These are phyloP conservation scores for Ariopsis seemanni DNA, from an alignment of 2,113 vertebrate genomes.

Conservation along the genomic window DNA sequence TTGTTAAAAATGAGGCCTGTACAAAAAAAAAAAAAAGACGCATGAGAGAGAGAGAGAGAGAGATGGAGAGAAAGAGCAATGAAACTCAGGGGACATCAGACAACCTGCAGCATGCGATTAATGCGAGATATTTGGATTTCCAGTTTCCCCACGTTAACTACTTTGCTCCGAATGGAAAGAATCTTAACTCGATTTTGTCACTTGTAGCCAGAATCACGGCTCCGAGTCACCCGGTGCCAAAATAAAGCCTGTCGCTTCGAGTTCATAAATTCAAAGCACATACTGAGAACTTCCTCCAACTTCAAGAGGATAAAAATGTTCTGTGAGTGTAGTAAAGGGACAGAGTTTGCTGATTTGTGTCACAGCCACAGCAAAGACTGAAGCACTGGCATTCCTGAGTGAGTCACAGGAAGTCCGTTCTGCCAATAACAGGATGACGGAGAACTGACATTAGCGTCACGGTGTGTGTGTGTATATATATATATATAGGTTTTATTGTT, in stretches of 20 bases:
- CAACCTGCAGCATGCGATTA: neutral
- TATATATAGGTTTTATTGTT: neutral
- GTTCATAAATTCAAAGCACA: neutral
- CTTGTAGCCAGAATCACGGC: neutral
- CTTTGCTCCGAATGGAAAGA: slow-evolving; percentile 8
- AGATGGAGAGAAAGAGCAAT: neutral
- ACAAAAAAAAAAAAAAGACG: neutral
- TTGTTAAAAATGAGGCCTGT: slow-evolving; percentile 6
- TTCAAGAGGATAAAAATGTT: no score
- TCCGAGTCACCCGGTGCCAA: neutral
- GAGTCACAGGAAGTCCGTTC: neutral
- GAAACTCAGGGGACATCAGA: neutral
- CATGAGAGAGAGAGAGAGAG: neutral
- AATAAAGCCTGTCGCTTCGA: neutral
- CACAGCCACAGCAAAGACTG: neutral
- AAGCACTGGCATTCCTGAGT: neutral
- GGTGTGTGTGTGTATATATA: no score
- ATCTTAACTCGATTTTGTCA: neutral
- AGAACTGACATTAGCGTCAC: neutral
- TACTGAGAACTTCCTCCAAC: neutral
- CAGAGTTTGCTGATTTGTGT: neutral
- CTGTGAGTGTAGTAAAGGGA: neutral
- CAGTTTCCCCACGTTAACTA: neutral
- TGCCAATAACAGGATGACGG: neutral
- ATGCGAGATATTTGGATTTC: neutral